Evolutionary conservation across 2,113 vertebrate species (phyloP).

Genomic region (Carassius auratus): DNA sequence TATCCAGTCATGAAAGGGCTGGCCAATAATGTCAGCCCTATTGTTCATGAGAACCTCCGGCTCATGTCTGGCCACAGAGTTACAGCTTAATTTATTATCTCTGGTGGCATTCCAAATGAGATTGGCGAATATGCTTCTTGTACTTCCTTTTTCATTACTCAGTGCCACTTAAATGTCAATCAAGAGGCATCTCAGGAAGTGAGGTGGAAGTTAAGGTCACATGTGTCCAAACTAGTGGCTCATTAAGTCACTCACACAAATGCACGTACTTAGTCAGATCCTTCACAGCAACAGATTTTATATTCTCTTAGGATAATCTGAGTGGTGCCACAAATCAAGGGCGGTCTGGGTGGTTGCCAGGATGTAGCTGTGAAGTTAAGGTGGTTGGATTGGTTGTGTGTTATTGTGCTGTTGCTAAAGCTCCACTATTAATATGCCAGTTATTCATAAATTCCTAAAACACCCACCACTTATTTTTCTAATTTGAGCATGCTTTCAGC

Average conservation of each 20-base stretch:
- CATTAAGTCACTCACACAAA: neutral
- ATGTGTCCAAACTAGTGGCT: slow-evolving; percentile 2
- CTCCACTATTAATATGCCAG: neutral
- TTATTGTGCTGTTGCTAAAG: too few relatives aligned
- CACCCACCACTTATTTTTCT: neutral
- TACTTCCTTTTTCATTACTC: slow-evolving; percentile 57
- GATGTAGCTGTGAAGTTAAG: neutral
- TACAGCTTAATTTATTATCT: slow-evolving; percentile 62
- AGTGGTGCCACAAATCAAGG: slow-evolving; percentile 34
- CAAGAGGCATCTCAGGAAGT: slow-evolving; percentile 40
- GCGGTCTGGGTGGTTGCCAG: neutral
- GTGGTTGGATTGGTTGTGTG: too few relatives aligned
- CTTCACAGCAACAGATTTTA: neutral
- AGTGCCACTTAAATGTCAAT: slow-evolving; percentile 52
- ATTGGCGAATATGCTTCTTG: slow-evolving; percentile 57
- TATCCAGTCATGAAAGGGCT: neutral
- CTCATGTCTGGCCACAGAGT: neutral
- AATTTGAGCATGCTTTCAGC: neutral
- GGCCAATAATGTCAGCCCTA: slow-evolving; percentile 39
- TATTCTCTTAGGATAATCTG: neutral
- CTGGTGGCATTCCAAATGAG: slow-evolving; percentile 67
- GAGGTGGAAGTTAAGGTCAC: slow-evolving; percentile 23
- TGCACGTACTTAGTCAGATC: neutral
- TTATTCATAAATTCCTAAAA: neutral
- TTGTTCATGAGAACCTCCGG: slow-evolving; percentile 37